These are phyloP conservation scores for Nomada goodeniana DNA, from an alignment of 2,888 invertebrate genomes.

Conservation along the genomic window DNA sequence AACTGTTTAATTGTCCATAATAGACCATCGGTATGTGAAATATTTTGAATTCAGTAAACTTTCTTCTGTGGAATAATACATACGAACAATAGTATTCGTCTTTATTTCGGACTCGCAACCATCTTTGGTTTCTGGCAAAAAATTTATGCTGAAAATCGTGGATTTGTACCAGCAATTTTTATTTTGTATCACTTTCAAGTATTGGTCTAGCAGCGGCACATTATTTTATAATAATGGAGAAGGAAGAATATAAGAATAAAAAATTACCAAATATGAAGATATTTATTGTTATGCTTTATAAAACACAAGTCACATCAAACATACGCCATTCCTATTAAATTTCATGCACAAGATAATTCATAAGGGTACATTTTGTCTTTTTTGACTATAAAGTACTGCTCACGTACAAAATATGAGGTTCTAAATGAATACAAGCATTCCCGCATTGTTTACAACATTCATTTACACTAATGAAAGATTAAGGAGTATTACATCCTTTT, in stretches of 20 bases:
- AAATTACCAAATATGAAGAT: slow-evolving; percentile 51
- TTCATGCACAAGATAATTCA: slow-evolving; percentile 53
- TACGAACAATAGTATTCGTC: too few species aligned
- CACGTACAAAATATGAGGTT: slow-evolving; percentile 66
- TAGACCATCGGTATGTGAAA: too few species aligned
- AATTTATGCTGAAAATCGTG: too few species aligned
- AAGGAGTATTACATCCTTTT: slow-evolving; percentile 36
- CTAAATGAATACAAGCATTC: slow-evolving; percentile 59
- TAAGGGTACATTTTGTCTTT: slow-evolving; percentile 35
- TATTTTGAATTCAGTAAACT: too few species aligned
- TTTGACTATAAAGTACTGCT: slow-evolving; percentile 28
- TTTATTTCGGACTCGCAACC: too few species aligned
- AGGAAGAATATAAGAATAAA: neutral
- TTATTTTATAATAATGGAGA: too few species aligned
- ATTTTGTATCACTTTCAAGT: too few species aligned
- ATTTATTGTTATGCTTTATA: slow-evolving; percentile 61
- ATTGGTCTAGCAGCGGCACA: too few species aligned
- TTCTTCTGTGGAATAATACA: too few species aligned
- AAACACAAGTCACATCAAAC: slow-evolving; percentile 68
- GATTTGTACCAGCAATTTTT: too few species aligned
- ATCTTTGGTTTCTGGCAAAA: too few species aligned
- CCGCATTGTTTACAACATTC: slow-evolving; percentile 51
- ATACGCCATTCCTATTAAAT: slow-evolving; percentile 57
- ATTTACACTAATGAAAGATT: slow-evolving; percentile 44
- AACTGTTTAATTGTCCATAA: too few species aligned